These are phyloP conservation scores for Diaphora mendica DNA, from an alignment of 2,888 invertebrate species.

Conservation along the genomic window DNA sequence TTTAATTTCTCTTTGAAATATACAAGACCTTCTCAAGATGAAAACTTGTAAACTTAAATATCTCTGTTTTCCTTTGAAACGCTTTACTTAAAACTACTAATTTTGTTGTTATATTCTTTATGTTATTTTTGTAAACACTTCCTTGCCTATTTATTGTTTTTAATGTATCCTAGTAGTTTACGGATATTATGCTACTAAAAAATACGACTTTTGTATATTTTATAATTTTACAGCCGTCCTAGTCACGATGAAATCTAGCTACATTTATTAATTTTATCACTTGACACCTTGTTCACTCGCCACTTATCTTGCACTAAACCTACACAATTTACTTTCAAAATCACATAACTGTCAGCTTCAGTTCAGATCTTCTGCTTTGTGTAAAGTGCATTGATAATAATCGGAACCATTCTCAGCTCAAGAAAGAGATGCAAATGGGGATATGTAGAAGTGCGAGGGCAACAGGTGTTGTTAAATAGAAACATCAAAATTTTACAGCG, in stretches of 20 bases:
- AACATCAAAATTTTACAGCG: constrained; percentile 86
- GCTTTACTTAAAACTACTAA: not conserved
- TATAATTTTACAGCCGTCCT: constrained; percentile 55
- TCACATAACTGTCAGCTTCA: constrained; percentile 82
- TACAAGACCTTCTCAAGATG: not conserved
- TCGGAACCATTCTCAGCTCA: constrained; percentile 77
- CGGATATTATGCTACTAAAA: constrained; percentile 11
- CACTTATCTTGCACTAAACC: constrained; percentile 79
- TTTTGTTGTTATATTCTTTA: not conserved
- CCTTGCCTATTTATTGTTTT: not conserved
- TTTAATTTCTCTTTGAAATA: not conserved
- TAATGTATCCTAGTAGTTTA: not conserved
- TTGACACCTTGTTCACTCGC: constrained; percentile 80
- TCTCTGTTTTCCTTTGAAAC: not conserved
- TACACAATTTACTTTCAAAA: constrained; percentile 83
- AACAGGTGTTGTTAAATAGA: constrained; percentile 77
- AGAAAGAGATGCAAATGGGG: constrained; percentile 56
- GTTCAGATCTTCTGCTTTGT: constrained; percentile 84
- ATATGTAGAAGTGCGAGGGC: constrained; percentile 46
- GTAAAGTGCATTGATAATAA: constrained; percentile 87
- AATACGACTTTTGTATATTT: constrained; percentile 19
- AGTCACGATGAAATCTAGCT: constrained; percentile 64
- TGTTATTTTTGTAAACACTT: not conserved
- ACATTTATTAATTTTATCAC: constrained; percentile 82
- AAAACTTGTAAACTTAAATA: not conserved